Evolutionary conservation across 2,797 vertebrate genomes (phyloP).

Genomic region (Morelia viridis): DNA sequence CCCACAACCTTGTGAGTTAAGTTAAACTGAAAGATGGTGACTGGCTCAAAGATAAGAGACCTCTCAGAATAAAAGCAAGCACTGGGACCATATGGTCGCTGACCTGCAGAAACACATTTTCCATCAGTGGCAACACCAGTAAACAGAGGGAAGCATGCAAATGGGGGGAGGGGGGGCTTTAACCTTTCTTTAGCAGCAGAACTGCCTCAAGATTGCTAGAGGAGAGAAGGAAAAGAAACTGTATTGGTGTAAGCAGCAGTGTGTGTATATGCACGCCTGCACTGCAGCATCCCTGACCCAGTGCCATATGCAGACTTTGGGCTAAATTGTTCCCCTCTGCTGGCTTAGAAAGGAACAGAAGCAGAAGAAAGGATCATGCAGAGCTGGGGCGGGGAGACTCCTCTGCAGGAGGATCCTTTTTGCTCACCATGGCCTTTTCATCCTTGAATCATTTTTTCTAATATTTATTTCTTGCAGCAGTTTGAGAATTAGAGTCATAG

Average conservation of each 20-base stretch:
- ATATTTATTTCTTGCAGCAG: not conserved
- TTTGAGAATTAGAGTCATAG: not conserved
- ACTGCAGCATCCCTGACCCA: not conserved
- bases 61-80: not conserved
- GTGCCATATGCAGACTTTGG: not conserved
- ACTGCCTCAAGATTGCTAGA: not conserved
- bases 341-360: not conserved
- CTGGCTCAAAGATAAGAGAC: not conserved
- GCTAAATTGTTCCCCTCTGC: not conserved
- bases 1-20: not conserved
- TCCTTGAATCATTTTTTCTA: not conserved
- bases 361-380: not conserved
- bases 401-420: not conserved
- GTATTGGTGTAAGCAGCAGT: not conserved
- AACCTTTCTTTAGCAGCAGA: not conserved
- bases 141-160: not conserved
- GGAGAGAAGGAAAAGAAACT: not conserved
- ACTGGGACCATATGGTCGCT: not conserved
- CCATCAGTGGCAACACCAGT: not conserved
- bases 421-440: not conserved
- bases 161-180: not conserved
- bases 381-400: not conserved
- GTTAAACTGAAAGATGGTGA: not conserved
- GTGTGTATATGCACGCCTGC: not conserved
- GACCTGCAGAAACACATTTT: not conserved